Evolutionary conservation across 2,797 vertebrate genomes (phyloP), one percentile per base, ranked within the genome.

Genomic region (Chelon labrosus): DNA sequence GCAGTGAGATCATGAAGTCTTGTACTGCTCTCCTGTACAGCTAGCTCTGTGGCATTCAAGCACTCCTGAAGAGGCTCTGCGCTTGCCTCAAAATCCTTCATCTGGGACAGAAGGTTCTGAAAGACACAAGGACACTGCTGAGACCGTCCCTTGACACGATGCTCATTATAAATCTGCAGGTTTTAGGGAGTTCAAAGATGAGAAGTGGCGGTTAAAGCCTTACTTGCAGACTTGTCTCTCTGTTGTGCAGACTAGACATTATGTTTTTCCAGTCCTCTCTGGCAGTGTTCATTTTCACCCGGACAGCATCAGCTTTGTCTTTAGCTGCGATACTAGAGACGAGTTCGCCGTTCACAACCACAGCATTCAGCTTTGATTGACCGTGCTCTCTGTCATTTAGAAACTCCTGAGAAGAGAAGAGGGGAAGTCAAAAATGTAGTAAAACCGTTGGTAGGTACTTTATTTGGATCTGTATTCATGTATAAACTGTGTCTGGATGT

Each of bases 181-280:
- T 62, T 47, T 52, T 57, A 19, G 11, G 20, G 10, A 63, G 10
- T 31, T 27, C 3, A 54, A 54, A 11, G 0, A 19, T 12, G 9
- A 22, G 22, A 22, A 22, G 22, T 22, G 22, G 46, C 3, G 1
- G 67, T 71, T 16, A 9, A 44, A 50, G 27, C 11, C 73, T 79
- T 91, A 98, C 97, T 92, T 97, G 96, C 35, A 98, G 83, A 20
- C 87, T 75, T 11, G 94, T 94, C 88, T 97, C 96, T 85, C 96
- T 96, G 76, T 91, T 95, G 89, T 96, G 96, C 41, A 98, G 94
- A n/a, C 85, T 96, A 25, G 96, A 90, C 85, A 97, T 93, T 51
- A 98, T 94, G 10, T 89, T 94, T 79, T 96, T 98, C 96, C 97
- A 98, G 3, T 98, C 97, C 60, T 96, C 96, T 91, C 94, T 96